Conservation (phyloP, 2,113 vertebrate species). For the Xerus inauris region DNA sequence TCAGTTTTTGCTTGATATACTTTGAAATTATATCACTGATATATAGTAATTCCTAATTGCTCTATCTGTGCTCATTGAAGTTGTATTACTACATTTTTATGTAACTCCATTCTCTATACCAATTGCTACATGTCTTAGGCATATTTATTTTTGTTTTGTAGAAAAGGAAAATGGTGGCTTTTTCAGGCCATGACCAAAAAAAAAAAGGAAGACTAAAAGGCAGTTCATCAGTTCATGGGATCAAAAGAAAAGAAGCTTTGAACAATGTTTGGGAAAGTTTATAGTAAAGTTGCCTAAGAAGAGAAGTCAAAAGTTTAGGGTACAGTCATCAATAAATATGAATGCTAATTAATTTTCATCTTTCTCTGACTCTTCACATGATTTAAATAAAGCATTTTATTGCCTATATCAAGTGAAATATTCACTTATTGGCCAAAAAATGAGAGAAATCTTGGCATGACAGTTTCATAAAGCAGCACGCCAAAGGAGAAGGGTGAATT, state of each 20-base stretch:
- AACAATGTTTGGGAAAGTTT: background rate
- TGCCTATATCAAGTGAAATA: background rate
- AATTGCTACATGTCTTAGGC: background rate
- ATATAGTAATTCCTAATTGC: background rate
- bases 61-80: background rate
- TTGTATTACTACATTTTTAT: background rate
- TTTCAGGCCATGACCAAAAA: background rate
- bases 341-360: background rate
- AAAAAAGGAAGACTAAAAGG: background rate
- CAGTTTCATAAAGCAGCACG: background rate
- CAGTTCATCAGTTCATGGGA: background rate
- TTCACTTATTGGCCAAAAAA: background rate
- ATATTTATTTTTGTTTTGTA: background rate
- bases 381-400: background rate
- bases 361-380: background rate
- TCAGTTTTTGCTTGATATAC: background rate
- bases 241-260: background rate
- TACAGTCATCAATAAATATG: background rate
- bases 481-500: background rate
- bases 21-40: background rate
- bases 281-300: background rate
- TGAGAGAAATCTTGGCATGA: background rate
- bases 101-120: background rate
- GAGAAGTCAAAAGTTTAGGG: background rate
- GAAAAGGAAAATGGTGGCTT: background rate